Evolutionary conservation across 2,888 invertebrate genomes (phyloP), one percentile per base, ranked within the genome.

Genomic region (Eutolmus rufibarbis): DNA sequence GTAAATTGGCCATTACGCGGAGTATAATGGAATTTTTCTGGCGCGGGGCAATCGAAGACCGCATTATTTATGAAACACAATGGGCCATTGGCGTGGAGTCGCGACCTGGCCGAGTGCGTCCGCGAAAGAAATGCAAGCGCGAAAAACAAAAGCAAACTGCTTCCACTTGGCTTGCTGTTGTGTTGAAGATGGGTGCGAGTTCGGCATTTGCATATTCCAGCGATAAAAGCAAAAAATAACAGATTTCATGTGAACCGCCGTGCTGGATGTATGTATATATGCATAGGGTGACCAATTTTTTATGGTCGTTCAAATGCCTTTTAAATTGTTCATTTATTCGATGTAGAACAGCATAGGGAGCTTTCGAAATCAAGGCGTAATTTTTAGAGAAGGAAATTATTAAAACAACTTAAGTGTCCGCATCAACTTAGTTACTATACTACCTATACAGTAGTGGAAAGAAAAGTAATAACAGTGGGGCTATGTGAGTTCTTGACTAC

Each of bases 151-250:
- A 79, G 51, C 40, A 28, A 1, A 31, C 28, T 37, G 14, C 46
- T 79, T 79, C 46, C 16, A 46, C 79, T 51, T 23, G 28, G 3
- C 57, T 66, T 12, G 66, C 66, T 19, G 1, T 51, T 51, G 51
- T 51, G 1, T n/a, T 7, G 66, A 7, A 28, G 66, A 66, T 66
- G 66, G 66, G 46, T 31, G 31, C 79, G 51, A 79, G 51, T 46
- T 51, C 31, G 28, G 28, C 9, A 79, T 79, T 79, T 79, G 79
- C 79, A 79, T 79, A 79, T 79, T 40, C 79, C 40, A 23, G n/a
- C 78, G 78, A 43, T 37, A 19, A 78, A 40, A 46, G 43, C 0
- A 28, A 79, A 66, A 66, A 79, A 51, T 51, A 79, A 56, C 79
- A 79, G 79, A 79, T 51, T 51, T 79, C 31, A 19, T 79, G 40